Percentiles rank a stretch among this genome's conserved stretches.
Evolutionary conservation across 2,888 invertebrate genomes (phyloP).

Genomic region (Orchesellides sinensis): DNA sequence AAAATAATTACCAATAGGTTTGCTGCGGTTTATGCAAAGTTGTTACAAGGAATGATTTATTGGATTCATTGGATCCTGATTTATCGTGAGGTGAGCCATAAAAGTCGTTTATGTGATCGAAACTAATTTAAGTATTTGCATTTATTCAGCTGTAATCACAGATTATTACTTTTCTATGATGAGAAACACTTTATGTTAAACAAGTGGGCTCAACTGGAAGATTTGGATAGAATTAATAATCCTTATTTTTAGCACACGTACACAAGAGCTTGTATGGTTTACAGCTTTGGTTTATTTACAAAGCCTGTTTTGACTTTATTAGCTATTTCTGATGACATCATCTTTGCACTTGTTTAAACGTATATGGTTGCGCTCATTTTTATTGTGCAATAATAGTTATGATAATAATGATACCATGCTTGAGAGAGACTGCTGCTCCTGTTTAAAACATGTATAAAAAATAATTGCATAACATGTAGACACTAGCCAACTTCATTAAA

Average conservation of each 20-base stretch:
- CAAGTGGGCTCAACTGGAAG: conserved; percentile 37
- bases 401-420: conserved; percentile 28
- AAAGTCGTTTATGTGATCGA: conserved; percentile 15
- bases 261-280: conserved; percentile 15
- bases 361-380: conserved; percentile 50
- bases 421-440: too few species aligned
- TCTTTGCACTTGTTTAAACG: conserved; percentile 57
- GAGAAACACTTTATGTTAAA: conserved; percentile 1
- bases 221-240: conserved; percentile 59
- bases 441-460: too few species aligned
- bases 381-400: conserved; percentile 18
- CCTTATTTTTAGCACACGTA: conserved; percentile 60
- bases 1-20: too few species aligned
- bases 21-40: too few species aligned
- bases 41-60: too few species aligned
- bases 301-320: conserved; percentile 61
- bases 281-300: conserved; percentile 55
- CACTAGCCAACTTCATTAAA: too few species aligned
- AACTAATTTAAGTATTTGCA: conserved; percentile 15
- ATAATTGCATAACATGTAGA: too few species aligned
- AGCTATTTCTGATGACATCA: conserved; percentile 60
- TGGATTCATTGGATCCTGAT: conserved; percentile 57
- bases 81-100: conserved; percentile 52
- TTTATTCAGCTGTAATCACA: conserved; percentile 21
- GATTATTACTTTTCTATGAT: conserved; percentile 2